Conservation (phyloP, 2,113 vertebrate genomes). For the Indri indri region DNA sequence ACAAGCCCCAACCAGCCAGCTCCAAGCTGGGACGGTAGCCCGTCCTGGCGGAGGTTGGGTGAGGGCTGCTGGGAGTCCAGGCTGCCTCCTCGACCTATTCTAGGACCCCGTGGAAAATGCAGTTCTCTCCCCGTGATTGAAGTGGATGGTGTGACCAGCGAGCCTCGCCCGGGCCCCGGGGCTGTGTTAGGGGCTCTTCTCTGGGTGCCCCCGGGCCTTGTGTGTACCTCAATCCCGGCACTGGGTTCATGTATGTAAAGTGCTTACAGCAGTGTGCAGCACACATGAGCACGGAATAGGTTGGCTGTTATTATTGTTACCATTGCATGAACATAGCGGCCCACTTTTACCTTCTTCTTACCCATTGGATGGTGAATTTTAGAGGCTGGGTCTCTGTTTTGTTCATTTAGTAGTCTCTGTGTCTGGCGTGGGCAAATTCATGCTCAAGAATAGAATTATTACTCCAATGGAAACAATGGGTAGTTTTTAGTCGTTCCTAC, state of each 20-base stretch:
- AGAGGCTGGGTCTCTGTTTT: too few species aligned
- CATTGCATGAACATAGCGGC: rapidly evolving
- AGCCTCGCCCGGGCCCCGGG: background rate
- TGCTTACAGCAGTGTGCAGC: background rate
- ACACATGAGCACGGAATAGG: rapidly evolving
- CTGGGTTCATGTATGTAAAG: background rate
- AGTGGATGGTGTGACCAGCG: background rate
- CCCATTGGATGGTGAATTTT: rapidly evolving
- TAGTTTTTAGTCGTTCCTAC: background rate
- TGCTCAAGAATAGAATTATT: background rate
- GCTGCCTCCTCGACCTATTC: background rate
- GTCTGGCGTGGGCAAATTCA: background rate
- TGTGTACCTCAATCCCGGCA: rapidly evolving
- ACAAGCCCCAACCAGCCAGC: background rate
- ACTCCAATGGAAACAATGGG: background rate
- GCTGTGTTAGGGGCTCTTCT: too few species aligned
- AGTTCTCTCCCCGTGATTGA: background rate
- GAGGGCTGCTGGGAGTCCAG: background rate
- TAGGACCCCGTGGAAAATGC: background rate
- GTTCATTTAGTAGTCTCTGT: background rate
- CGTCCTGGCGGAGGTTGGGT: background rate
- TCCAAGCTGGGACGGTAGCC: background rate
- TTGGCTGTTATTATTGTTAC: rapidly evolving
- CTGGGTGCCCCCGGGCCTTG: background rate
- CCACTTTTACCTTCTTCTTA: background rate